Conservation (phyloP, 2,888 invertebrate genomes). For the Polydrusus tereticollis region DNA sequence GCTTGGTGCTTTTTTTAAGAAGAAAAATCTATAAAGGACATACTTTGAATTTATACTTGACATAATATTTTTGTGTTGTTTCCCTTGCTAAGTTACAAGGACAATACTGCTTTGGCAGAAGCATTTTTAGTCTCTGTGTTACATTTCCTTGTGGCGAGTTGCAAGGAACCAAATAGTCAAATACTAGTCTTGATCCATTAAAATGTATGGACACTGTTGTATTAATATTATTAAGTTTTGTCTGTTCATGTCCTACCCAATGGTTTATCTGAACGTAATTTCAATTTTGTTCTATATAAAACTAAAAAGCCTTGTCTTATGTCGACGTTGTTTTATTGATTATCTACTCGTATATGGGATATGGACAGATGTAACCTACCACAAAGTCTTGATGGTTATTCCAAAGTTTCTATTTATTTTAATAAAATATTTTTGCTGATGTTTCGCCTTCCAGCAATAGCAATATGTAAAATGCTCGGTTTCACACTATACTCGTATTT, state of each 20-base stretch:
- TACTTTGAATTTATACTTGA: not conserved
- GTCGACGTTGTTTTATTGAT: not conserved
- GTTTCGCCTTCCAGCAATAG: no score
- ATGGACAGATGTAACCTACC: not conserved
- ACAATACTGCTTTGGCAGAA: conserved; percentile 25
- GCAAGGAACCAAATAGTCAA: conserved; percentile 57
- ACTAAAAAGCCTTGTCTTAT: no score
- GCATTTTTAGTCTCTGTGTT: conserved; percentile 40
- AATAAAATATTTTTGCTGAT: no score
- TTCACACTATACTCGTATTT: no score
- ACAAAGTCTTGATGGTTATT: not conserved
- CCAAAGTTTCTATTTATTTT: not conserved
- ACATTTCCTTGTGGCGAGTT: conserved; percentile 25
- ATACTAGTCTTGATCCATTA: conserved; percentile 63
- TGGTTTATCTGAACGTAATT: no score
- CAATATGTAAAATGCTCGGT: no score
- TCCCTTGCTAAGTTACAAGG: conserved; percentile 1
- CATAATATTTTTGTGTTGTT: not conserved
- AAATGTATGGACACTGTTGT: conserved; percentile 58
- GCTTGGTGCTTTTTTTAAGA: conserved; percentile 46
- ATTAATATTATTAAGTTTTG: conserved; percentile 51
- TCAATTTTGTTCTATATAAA: not conserved
- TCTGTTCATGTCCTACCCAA: not conserved
- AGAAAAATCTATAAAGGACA: conserved; percentile 2
- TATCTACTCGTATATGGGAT: not conserved